These are phyloP conservation scores for Adelognathus sp. DNA, from an alignment of 2,888 invertebrate species.

Conservation along the genomic window DNA sequence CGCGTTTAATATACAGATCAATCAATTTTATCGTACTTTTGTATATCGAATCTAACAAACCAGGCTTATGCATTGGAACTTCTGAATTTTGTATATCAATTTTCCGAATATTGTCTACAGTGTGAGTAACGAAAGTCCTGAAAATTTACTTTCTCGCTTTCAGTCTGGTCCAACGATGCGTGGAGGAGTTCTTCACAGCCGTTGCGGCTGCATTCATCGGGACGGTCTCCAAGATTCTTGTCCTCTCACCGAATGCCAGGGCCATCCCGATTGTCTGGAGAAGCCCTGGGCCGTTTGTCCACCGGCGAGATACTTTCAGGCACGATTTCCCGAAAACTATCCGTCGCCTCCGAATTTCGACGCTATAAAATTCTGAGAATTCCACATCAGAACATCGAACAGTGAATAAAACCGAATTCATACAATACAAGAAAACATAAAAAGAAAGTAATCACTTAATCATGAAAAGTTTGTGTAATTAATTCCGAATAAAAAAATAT, in stretches of 20 bases:
- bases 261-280: constrained; percentile 82
- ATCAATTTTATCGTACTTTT: too few species aligned
- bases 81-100: too few species aligned
- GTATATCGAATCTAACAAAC: too few species aligned
- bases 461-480: neutral
- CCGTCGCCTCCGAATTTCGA: constrained; percentile 32
- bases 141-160: neutral
- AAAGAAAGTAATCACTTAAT: neutral
- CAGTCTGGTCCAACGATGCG: constrained; percentile 82
- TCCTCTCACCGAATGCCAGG: constrained; percentile 79
- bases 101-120: too few species aligned
- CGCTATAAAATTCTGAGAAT: neutral
- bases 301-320: constrained; percentile 80
- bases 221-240: constrained; percentile 85
- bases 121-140: too few species aligned
- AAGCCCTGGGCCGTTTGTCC: constrained; percentile 83
- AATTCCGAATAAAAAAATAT: neutral
- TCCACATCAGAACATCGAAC: neutral
- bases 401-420: neutral
- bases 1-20: too few species aligned
- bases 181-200: constrained; percentile 83
- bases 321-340: constrained; percentile 61
- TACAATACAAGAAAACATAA: neutral
- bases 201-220: constrained; percentile 84
- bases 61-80: too few species aligned